These are phyloP conservation scores for Ochropacha duplaris DNA, from an alignment of 2,888 invertebrate species.

Conservation along the genomic window DNA sequence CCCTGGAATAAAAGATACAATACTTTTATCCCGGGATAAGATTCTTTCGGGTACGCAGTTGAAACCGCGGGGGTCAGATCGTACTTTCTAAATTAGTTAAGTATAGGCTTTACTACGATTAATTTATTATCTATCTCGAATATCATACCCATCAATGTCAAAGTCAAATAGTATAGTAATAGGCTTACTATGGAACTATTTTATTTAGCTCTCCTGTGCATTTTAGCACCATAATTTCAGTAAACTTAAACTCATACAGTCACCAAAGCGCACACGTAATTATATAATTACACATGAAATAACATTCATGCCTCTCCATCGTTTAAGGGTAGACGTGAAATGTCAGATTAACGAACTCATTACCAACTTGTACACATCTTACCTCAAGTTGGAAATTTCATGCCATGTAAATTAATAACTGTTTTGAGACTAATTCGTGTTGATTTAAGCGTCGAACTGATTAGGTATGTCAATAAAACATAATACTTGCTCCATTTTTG, in stretches of 20 bases:
- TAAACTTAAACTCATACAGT: background rate
- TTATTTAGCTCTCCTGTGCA: background rate
- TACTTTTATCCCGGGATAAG: too few relatives aligned
- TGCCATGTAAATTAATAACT: constrained; percentile 4
- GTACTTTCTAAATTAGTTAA: too few relatives aligned
- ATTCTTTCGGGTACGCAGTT: too few relatives aligned
- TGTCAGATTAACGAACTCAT: constrained; percentile 15
- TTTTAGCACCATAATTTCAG: background rate
- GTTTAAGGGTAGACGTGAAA: constrained; percentile 1
- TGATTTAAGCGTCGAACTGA: background rate
- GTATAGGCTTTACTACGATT: too few relatives aligned
- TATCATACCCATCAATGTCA: too few relatives aligned
- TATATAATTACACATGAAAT: background rate
- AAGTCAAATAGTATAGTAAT: too few relatives aligned
- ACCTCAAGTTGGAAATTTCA: constrained; percentile 16
- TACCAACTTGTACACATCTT: constrained; percentile 18
- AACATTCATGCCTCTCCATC: background rate
- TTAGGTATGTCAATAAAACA: background rate
- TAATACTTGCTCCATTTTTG: too few relatives aligned
- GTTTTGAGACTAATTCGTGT: background rate
- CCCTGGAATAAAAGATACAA: too few relatives aligned
- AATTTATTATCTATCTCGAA: too few relatives aligned
- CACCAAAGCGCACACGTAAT: background rate
- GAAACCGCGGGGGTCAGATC: too few relatives aligned
- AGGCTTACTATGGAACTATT: too few relatives aligned